Conservation (phyloP, 2,888 invertebrate genomes). For the Stegophylla sp. region DNA sequence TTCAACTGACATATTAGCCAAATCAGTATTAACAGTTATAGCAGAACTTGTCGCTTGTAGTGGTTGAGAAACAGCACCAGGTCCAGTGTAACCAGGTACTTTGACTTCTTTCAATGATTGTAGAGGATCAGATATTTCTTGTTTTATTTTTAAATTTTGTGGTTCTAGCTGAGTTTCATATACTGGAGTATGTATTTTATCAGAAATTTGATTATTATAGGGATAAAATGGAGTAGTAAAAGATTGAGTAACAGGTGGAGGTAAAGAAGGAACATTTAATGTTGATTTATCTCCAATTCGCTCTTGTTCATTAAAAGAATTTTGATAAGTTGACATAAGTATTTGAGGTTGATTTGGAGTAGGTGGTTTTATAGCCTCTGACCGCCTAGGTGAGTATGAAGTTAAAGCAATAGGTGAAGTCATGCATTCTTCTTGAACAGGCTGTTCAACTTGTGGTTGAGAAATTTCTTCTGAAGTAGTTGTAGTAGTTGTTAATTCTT, state of each 20-base stretch:
- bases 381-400: constrained; percentile 49
- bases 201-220: constrained; percentile 47
- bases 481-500: constrained; percentile 34
- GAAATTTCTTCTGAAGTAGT: constrained; percentile 48
- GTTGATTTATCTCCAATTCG: constrained; percentile 46
- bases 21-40: constrained; percentile 61
- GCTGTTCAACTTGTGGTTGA: constrained; percentile 29
- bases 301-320: constrained; percentile 43
- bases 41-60: constrained; percentile 62
- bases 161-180: constrained; percentile 69
- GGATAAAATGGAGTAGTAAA: constrained; percentile 53
- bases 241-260: constrained; percentile 58
- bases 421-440: constrained; percentile 48
- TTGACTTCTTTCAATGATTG: constrained; percentile 82
- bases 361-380: constrained; percentile 33
- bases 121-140: constrained; percentile 75
- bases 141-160: constrained; percentile 77
- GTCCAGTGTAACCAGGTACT: constrained; percentile 74
- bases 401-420: constrained; percentile 55
- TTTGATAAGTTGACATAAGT: constrained; percentile 43
- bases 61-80: constrained; percentile 63
- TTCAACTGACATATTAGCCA: constrained; percentile 74
- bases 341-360: constrained; percentile 49
- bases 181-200: constrained; percentile 54
- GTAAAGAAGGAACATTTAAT: constrained; percentile 56